Evolutionary conservation across 2,797 vertebrate genomes (phyloP), one percentile per base, ranked within the genome.

Genomic region (Vireo griseus): DNA sequence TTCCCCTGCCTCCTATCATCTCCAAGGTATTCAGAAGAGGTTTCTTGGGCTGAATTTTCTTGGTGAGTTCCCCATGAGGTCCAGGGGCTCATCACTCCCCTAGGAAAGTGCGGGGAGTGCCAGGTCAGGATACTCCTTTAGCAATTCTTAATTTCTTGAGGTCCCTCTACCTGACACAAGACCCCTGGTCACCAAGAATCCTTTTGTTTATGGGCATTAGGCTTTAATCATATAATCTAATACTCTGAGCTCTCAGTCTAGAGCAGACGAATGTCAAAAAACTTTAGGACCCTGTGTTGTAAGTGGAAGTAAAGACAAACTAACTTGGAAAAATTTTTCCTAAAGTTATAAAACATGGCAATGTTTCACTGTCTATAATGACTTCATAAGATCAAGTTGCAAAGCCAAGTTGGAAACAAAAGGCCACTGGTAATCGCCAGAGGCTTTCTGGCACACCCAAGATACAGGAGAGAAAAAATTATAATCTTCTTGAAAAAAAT

Each of bases 21-120:
- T 81, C 6, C 15, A 55, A 66, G 10, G 9, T 20, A 5, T 65
- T 67, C 33, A 63, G 11, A 13, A 19, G 21, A 55, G 14, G 12
- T 26, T 80, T 29, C n/a, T 40, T 45, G 29, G 35, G 17, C 8
- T 80, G 13, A 45, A 7, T 44, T 7, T 1, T 26, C 5, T n/a
- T 4, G 2, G 6, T 39, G 14, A 2, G 8, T 16, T 69, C 52
- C 13, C 28, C n/a, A 37, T 2, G 2, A 65, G 9, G 12, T 13
- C 14, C n/a, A 45, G 18, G 6, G 13, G 2, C 14, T 72, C 50
- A 51, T 59, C 1, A 3, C 4, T 86, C 20, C 20, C 17, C 10
- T 10, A 6, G 16, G 26, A 33, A 45, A 15, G 13, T 25, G 8
- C 21, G 76, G 31, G 22, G 6, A 86, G 11, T 11, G 3, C n/a